Percentiles rank a stretch among this genome's conserved stretches.
Evolutionary conservation across 2,113 vertebrate genomes (phyloP).

Genomic region (Synodontis membranacea): DNA sequence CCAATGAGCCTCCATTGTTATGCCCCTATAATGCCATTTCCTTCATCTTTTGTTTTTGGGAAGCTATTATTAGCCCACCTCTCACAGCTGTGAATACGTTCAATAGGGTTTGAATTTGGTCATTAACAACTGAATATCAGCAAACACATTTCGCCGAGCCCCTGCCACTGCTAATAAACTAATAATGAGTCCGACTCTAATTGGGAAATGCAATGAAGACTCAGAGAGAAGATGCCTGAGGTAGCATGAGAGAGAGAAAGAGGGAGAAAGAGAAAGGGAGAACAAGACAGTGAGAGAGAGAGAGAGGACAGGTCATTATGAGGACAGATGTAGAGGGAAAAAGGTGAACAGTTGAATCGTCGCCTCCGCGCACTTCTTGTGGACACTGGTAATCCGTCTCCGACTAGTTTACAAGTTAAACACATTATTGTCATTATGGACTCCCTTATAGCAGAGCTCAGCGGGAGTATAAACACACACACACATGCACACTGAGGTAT

Average conservation of each 20-base stretch:
- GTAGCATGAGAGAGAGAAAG: constrained; percentile 41
- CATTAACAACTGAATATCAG: constrained; percentile 79
- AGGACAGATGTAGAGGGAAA: constrained; percentile 71
- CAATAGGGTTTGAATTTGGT: constrained; percentile 79
- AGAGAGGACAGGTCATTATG: constrained; percentile 69
- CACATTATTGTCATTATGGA: constrained; percentile 69
- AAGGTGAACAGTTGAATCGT: constrained; percentile 70
- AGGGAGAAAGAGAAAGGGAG: constrained; percentile 60
- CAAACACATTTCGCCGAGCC: constrained; percentile 73
- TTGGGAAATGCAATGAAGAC: constrained; percentile 72
- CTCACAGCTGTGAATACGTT: constrained; percentile 67
- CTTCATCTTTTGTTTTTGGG: constrained; percentile 81
- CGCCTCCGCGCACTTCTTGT: constrained; percentile 57
- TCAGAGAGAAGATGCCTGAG: constrained; percentile 46
- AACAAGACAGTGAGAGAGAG: constrained; percentile 35
- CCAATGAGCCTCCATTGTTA: constrained; percentile 73
- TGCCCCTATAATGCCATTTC: constrained; percentile 76
- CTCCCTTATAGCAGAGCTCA: constrained; percentile 63
- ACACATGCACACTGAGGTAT: constrained; percentile 53
- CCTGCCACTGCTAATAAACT: constrained; percentile 78
- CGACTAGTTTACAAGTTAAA: constrained; percentile 74
- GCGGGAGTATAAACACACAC: constrained; percentile 59
- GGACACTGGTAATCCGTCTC: constrained; percentile 67
- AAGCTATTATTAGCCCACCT: constrained; percentile 76
- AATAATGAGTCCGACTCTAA: constrained; percentile 75